Evolutionary conservation across 2,888 invertebrate genomes (phyloP).

Genomic region (Agrochola macilenta): DNA sequence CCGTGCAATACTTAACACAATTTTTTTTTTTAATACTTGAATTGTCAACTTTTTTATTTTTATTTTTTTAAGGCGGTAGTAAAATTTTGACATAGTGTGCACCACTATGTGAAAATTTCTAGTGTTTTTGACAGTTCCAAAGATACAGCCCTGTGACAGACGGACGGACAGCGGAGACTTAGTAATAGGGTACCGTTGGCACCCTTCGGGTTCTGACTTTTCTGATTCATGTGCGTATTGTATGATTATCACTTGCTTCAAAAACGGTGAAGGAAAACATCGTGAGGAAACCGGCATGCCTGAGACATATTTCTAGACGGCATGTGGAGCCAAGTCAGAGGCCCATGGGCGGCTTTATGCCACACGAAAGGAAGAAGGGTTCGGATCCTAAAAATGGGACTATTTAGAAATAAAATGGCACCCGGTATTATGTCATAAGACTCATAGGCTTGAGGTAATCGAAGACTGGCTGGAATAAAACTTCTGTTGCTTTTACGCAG

Average conservation of each 20-base stretch:
- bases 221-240: no score
- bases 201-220: no score
- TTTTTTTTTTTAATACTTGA: background rate
- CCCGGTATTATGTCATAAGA: background rate
- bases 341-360: no score
- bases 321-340: no score
- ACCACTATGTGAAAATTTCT: background rate
- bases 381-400: background rate
- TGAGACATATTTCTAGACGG: no score
- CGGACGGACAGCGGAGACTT: background rate
- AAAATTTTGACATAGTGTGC: background rate
- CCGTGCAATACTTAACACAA: no score
- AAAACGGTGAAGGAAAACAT: no score
- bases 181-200: no score
- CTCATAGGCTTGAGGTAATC: background rate
- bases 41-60: background rate
- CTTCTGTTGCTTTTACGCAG: slow-evolving; percentile 17
- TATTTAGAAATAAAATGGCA: background rate
- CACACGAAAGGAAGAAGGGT: no score
- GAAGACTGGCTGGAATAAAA: background rate
- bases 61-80: background rate
- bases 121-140: background rate
- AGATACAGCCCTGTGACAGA: background rate
- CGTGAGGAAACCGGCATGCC: no score
- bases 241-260: no score